phyloP scores from a whole-genome alignment of 1,140 invertebrate species.

The Paracyclopina nana region DNA sequence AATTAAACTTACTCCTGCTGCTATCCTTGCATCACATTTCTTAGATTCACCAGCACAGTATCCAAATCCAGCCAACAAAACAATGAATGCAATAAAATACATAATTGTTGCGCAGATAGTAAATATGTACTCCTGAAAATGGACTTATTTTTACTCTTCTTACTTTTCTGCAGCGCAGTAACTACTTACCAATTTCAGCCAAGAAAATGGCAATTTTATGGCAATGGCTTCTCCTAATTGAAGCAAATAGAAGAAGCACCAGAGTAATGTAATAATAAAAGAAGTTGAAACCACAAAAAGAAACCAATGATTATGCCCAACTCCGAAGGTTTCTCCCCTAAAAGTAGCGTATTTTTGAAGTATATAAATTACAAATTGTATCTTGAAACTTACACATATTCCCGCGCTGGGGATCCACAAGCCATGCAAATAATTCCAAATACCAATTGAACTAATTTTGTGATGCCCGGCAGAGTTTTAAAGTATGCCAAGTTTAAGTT shows the following conservation, averaged over 20 bases:
- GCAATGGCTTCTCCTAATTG: slow-evolving; percentile 51
- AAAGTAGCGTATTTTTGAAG: not conserved
- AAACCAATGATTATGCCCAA: slow-evolving; percentile 41
- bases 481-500: slow-evolving; percentile 8
- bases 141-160: not conserved
- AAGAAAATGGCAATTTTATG: slow-evolving; percentile 43
- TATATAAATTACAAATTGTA: not conserved
- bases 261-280: slow-evolving; percentile 57
- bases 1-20: slow-evolving; percentile 43
- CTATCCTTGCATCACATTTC: slow-evolving; percentile 35
- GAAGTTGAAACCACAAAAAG: slow-evolving; percentile 55
- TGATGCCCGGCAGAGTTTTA: slow-evolving; percentile 5
- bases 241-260: slow-evolving; percentile 53
- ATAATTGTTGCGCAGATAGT: slow-evolving; percentile 42
- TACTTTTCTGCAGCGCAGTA: not conserved
- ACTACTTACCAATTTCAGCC: slow-evolving; percentile 46
- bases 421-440: slow-evolving; percentile 59
- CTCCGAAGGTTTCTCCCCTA: not conserved
- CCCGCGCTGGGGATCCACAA: slow-evolving; percentile 38
- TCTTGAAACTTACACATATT: not conserved
- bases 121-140: slow-evolving; percentile 43
- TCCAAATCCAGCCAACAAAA: slow-evolving; percentile 34
- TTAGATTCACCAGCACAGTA: slow-evolving; percentile 20
- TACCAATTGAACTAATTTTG: slow-evolving; percentile 8
- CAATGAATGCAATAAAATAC: slow-evolving; percentile 54